phyloP scores from a whole-genome alignment of 1,140 invertebrate genomes.

The Drosophila sucinea region DNA sequence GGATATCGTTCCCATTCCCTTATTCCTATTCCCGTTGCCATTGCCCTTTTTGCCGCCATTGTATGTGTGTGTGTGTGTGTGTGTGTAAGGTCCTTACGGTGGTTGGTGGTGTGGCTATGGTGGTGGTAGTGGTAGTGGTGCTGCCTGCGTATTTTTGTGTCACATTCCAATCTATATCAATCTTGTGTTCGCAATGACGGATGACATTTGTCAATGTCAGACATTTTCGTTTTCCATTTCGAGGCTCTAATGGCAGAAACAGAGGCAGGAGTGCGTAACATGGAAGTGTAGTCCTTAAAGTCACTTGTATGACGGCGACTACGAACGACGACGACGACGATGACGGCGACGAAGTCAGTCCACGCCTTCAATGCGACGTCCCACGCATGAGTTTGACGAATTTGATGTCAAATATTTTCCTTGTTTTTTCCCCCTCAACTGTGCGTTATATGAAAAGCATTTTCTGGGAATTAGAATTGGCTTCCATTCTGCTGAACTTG shows the following conservation, averaged over 20 bases:
- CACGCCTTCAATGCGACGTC: slow-evolving; percentile 30
- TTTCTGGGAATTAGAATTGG: slow-evolving; percentile 76
- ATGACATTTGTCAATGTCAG: slow-evolving; percentile 83
- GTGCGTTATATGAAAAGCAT: slow-evolving; percentile 66
- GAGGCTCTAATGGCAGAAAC: slow-evolving; percentile 73
- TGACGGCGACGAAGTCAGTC: slow-evolving; percentile 43
- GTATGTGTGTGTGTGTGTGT: slow-evolving; percentile 21
- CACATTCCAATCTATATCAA: slow-evolving; percentile 83
- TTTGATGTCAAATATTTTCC: slow-evolving; percentile 79
- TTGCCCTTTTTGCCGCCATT: slow-evolving; percentile 47
- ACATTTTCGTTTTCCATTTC: slow-evolving; percentile 83
- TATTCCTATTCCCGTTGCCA: slow-evolving; percentile 20
- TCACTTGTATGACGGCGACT: slow-evolving; percentile 53
- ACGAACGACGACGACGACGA: slow-evolving; percentile 31
- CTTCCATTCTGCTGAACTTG: slow-evolving; percentile 43
- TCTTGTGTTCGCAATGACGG: slow-evolving; percentile 83
- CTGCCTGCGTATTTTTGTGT: slow-evolving; percentile 77
- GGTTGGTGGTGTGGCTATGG: slow-evolving; percentile 50
- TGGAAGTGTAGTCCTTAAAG: slow-evolving; percentile 55
- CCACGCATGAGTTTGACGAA: slow-evolving; percentile 78
- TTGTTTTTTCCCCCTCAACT: slow-evolving; percentile 57
- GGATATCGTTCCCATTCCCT: slow-evolving; percentile 25
- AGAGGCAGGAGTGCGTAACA: slow-evolving; percentile 27
- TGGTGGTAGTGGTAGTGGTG: slow-evolving; percentile 73
- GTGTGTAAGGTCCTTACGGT: slow-evolving; percentile 37